These are phyloP conservation scores for Troilus luridus DNA, from an alignment of 2,888 invertebrate genomes.

Conservation along the genomic window DNA sequence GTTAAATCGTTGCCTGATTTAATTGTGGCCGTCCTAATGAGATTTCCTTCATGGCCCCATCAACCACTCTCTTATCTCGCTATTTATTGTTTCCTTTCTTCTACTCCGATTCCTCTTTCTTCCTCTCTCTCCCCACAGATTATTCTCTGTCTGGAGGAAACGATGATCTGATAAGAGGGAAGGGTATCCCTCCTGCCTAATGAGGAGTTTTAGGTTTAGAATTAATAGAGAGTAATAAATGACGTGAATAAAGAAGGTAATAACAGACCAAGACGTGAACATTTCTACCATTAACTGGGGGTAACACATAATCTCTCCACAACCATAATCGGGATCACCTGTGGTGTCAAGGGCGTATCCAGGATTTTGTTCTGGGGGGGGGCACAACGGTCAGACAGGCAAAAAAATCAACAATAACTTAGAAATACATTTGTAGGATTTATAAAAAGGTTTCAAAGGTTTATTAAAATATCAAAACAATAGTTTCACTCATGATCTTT, in stretches of 20 bases:
- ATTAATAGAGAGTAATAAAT: background rate
- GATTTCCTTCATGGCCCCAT: background rate
- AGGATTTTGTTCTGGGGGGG: no score
- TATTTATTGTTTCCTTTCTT: constrained; percentile 26
- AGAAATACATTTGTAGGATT: no score
- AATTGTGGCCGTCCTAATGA: background rate
- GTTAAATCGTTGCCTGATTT: background rate
- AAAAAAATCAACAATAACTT: no score
- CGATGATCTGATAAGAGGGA: background rate
- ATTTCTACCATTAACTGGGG: no score
- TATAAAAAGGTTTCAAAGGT: no score
- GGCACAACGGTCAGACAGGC: no score
- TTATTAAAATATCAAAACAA: no score
- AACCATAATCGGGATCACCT: no score
- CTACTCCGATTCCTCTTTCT: background rate
- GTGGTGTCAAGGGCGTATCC: no score
- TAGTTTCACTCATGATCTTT: no score
- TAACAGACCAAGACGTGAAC: no score
- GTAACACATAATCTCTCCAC: no score
- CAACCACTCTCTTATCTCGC: background rate
- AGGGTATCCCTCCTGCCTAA: background rate
- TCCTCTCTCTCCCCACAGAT: background rate
- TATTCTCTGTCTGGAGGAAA: background rate
- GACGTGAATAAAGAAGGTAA: background rate
- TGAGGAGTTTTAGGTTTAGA: background rate